Percentiles rank a stretch among this genome's conserved stretches.
These are phyloP conservation scores for Eupithecia vulgata DNA, from an alignment of 2,888 invertebrate genomes.

Conservation along the genomic window DNA sequence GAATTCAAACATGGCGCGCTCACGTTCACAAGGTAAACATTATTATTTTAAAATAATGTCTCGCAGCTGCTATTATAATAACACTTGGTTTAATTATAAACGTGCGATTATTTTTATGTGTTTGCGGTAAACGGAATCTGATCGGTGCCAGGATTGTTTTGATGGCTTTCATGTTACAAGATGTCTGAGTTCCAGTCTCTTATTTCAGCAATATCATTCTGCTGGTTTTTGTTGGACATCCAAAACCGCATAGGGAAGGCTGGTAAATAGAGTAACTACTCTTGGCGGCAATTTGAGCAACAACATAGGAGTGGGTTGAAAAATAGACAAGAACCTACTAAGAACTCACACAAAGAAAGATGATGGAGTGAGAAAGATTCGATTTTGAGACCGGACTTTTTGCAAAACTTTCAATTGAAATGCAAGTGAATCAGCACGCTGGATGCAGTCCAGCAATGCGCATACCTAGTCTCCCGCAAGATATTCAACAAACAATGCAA, in stretches of 20 bases:
- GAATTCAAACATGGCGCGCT: conserved; percentile 49
- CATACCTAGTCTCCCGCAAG: background rate
- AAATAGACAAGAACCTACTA: too few species aligned
- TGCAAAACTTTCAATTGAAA: background rate
- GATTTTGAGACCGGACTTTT: background rate
- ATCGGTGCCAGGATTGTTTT: conserved; percentile 9
- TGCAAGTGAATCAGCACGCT: background rate
- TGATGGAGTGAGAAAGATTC: background rate
- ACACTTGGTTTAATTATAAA: conserved; percentile 44
- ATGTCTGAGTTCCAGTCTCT: background rate
- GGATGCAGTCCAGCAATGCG: background rate
- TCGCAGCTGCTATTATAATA: conserved; percentile 51
- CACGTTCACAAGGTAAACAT: conserved; percentile 53
- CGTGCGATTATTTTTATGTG: conserved; percentile 42
- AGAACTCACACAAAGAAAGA: too few species aligned
- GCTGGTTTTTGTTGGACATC: background rate
- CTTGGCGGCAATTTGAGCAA: background rate
- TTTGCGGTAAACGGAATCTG: conserved; percentile 36
- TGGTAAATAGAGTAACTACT: background rate
- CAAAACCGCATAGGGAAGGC: background rate
- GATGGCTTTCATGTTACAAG: conserved; percentile 1
- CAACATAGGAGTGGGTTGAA: background rate
- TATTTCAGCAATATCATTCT: background rate
- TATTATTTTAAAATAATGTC: conserved; percentile 61
- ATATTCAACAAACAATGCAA: conserved; percentile 11